These are phyloP conservation scores for Apodemia mormo DNA, from an alignment of 2,888 invertebrate genomes.

Conservation along the genomic window DNA sequence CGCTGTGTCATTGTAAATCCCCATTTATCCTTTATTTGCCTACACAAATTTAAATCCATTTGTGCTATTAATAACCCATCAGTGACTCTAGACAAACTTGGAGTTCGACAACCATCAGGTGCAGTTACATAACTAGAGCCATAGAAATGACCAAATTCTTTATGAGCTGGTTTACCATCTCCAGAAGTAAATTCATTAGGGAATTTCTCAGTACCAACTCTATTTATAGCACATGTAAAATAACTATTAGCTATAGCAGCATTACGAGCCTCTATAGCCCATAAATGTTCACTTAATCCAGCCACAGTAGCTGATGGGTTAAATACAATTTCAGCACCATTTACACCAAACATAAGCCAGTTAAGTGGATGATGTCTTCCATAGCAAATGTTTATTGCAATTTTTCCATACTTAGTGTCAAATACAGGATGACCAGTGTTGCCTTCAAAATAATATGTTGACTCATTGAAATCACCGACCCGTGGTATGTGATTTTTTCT, in stretches of 20 bases:
- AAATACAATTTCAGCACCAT: conserved; percentile 99
- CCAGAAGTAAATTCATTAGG: conserved; percentile 81
- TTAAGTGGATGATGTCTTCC: conserved; percentile 99
- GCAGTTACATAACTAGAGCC: conserved; percentile 97
- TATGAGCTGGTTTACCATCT: conserved; percentile 89
- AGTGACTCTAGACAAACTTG: conserved; percentile 88
- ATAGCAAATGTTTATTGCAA: conserved; percentile 98
- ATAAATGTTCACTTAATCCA: conserved; percentile 93
- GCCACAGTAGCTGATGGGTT: conserved; percentile 98
- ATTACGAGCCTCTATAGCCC: conserved; percentile 97
- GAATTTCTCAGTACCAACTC: conserved; percentile 95
- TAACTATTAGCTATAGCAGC: conserved; percentile 98
- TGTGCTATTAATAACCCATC: conserved; percentile 95
- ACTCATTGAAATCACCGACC: conserved; percentile 99
- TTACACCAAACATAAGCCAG: conserved; percentile 98
- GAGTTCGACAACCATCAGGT: conserved; percentile 96
- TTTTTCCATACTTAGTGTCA: conserved; percentile 90
- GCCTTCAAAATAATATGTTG: conserved; percentile 96
- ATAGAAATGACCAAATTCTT: conserved; percentile 97
- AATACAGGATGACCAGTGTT: conserved; percentile 94
- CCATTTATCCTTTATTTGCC: conserved; percentile 97
- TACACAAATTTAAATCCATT: conserved; percentile 95
- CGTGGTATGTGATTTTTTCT: conserved; percentile 99
- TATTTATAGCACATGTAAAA: conserved; percentile 95
- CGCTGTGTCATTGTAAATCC: conserved; percentile 98